Base-by-base conservation (phyloP, 1,140 invertebrate genomes). In the Dryas iulia region DNA sequence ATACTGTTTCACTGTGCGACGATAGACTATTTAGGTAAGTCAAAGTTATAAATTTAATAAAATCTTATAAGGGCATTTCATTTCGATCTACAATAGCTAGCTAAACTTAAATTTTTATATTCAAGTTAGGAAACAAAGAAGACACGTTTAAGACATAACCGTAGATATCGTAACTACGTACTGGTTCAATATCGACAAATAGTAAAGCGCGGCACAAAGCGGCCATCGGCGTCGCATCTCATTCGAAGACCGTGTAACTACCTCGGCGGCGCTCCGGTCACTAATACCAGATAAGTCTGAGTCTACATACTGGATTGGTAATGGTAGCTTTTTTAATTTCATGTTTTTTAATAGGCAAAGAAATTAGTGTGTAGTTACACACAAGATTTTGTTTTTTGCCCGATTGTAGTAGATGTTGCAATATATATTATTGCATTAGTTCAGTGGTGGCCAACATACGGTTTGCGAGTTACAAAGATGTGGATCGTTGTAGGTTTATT, bases 171-270 rank as follows among this genome's bases (percentile, higher is more conserved):
- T 57, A 30, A 58, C 61, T 62, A 58, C 54, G 72, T 82, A 76
- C 76, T 73, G 73, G 79, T 77, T 73, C 81, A 82, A 86, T 86
- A 78, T 78, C 75, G 72, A 74, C 72, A 72, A 81, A 83, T 78
- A 78, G 76, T 72, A 64, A 58, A 60, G 71, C 53, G 77, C 54
- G 82, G 74, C 77, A 66, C 83, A 80, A 78, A 82, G 75, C 81
- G 82, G 77, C 82, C 77, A 83, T 84, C 75, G 59, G 76, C 74
- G 78, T 74, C 75, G 78, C 82, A 81, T 84, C 74, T 77, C 72
- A 76, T 81, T 78, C 69, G 59, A 63, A 59, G 73, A 74, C 76
- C 66, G 68, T 72, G 74, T 80, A 74, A 79, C 71, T 74, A 73
- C 71, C 72, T 64, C 35, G 47, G 65, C 64, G 56, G 71, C 59